Evolutionary conservation across 2,888 invertebrate species (phyloP).

Genomic region (Pharmacophagus antenor): DNA sequence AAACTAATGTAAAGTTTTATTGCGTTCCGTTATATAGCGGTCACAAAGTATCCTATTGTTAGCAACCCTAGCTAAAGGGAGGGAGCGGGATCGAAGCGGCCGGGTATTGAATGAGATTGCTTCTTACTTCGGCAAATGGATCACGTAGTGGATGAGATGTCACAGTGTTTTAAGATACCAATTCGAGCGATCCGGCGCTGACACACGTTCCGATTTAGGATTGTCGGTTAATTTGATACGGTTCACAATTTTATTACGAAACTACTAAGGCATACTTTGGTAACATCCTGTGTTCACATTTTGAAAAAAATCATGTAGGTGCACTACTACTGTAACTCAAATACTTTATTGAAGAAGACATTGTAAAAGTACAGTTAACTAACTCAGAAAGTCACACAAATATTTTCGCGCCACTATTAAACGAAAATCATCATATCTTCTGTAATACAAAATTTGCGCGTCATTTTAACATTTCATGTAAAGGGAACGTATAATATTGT

Average conservation of each 20-base stretch:
- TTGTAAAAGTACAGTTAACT: not conserved
- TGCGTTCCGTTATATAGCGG: slow-evolving; percentile 67
- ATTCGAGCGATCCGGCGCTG: slow-evolving; percentile 63
- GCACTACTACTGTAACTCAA: not conserved
- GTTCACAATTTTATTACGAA: not conserved
- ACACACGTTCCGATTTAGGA: slow-evolving; percentile 32
- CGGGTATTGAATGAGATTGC: slow-evolving; percentile 82
- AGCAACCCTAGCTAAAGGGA: slow-evolving; percentile 59
- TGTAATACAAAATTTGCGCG: not conserved
- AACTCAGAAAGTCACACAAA: not conserved
- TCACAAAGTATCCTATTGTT: slow-evolving; percentile 73
- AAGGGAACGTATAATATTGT: slow-evolving; percentile 9
- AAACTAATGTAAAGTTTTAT: slow-evolving; percentile 77
- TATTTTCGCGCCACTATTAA: not conserved
- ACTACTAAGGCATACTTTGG: not conserved
- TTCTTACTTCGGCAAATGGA: slow-evolving; percentile 82
- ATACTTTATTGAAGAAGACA: not conserved
- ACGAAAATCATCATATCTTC: not conserved
- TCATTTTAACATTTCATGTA: not conserved
- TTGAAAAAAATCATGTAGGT: not conserved
- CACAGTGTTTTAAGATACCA: slow-evolving; percentile 82
- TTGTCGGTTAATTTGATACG: slow-evolving; percentile 26
- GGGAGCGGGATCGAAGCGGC: slow-evolving; percentile 47
- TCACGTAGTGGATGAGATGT: slow-evolving; percentile 82
- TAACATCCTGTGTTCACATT: not conserved